Evolutionary conservation across 1,140 invertebrate genomes (phyloP).

Genomic region (Drosophila subobscura): DNA sequence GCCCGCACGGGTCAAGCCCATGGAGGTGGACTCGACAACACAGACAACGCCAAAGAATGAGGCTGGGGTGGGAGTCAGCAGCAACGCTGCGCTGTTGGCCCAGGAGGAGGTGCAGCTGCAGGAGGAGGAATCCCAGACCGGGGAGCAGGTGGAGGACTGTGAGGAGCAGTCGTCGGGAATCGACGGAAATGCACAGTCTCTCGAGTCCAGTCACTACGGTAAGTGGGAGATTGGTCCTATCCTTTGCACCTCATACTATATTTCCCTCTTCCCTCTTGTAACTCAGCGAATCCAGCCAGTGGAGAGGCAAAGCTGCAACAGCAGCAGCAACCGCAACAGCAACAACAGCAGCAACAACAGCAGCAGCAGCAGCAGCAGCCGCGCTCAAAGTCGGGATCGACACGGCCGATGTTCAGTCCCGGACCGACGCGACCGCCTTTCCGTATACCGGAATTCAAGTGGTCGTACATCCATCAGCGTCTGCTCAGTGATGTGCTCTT

Average conservation of each 20-base stretch:
- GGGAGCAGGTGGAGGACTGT: slow-evolving; percentile 14
- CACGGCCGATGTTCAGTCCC: slow-evolving; percentile 95
- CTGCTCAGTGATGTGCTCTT: slow-evolving; percentile 98
- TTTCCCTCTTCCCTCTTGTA: background rate
- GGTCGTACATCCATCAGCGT: slow-evolving; percentile 99
- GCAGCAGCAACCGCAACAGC: too few relatives aligned
- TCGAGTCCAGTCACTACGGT: slow-evolving; percentile 92
- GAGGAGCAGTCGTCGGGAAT: slow-evolving; percentile 86
- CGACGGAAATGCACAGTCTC: slow-evolving; percentile 20
- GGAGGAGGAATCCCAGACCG: slow-evolving; percentile 26
- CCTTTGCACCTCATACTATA: background rate
- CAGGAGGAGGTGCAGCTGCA: slow-evolving; percentile 31
- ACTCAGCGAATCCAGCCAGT: slow-evolving; percentile 12
- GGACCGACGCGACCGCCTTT: slow-evolving; percentile 98
- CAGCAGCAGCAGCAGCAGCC: slow-evolving; percentile 68
- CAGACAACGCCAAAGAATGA: slow-evolving; percentile 78
- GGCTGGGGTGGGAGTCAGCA: slow-evolving; percentile 24
- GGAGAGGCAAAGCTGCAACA: slow-evolving; percentile 9
- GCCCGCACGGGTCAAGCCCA: slow-evolving; percentile 49
- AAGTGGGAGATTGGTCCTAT: slow-evolving; percentile 54
- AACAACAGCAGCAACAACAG: slow-evolving; percentile 2
- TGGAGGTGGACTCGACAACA: slow-evolving; percentile 77
- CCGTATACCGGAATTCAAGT: slow-evolving; percentile 99
- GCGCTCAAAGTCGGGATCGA: slow-evolving; percentile 86
- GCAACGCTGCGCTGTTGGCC: background rate